Evolutionary conservation across 2,113 vertebrate genomes (phyloP).

Genomic region (Formicarius rufipectus): DNA sequence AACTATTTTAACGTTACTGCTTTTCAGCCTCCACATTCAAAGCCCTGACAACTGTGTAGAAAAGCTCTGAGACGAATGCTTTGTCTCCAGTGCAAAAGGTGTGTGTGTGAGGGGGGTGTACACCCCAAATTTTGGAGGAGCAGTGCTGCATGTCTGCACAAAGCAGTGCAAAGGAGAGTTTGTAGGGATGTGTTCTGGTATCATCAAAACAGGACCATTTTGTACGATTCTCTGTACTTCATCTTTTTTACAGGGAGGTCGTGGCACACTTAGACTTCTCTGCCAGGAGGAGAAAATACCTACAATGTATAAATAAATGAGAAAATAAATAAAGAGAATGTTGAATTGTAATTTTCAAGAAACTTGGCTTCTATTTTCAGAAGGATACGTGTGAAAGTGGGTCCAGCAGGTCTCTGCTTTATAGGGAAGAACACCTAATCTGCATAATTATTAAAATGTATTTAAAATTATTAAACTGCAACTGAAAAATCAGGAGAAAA

Average conservation of each 20-base stretch:
- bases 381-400: neutral
- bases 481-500: neutral
- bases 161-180: neutral
- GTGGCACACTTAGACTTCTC: neutral
- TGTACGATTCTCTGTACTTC: neutral
- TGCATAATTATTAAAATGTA: neutral
- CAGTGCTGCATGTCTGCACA: neutral
- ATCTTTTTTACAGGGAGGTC: neutral
- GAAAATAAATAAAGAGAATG: neutral
- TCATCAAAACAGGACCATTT: neutral
- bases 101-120: accelerated
- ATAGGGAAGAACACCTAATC: neutral
- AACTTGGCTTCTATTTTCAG: neutral
- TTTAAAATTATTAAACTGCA: neutral
- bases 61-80: neutral
- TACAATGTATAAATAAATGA: neutral
- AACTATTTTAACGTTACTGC: neutral
- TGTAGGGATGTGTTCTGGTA: neutral
- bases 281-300: neutral
- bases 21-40: neutral
- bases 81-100: neutral
- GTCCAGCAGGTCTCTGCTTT: neutral
- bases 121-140: neutral
- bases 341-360: neutral
- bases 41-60: neutral